These are phyloP conservation scores for Tenthredo distinguenda DNA, from an alignment of 2,888 invertebrate species.

Conservation along the genomic window DNA sequence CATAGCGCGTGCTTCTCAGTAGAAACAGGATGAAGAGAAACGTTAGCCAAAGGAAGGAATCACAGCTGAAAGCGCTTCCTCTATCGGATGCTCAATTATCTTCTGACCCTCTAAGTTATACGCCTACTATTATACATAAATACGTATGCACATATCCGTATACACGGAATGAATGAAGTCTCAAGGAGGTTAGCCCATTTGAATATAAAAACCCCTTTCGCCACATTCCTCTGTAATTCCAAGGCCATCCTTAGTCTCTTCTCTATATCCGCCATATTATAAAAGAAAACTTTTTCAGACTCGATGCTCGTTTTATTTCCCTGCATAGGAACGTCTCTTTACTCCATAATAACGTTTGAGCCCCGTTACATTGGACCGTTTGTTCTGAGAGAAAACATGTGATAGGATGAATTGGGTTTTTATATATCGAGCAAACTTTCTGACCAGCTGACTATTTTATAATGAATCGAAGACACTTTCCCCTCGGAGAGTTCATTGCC, in stretches of 20 bases:
- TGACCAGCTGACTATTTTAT: not conserved
- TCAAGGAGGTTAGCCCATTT: conserved; percentile 20
- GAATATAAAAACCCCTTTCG: conserved; percentile 19
- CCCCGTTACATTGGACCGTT: not conserved
- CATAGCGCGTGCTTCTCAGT: conserved; percentile 41
- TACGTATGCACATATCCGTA: not conserved
- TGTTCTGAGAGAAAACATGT: not conserved
- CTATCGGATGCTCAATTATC: conserved; percentile 47
- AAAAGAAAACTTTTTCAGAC: not conserved
- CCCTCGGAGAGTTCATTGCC: conserved; percentile 19
- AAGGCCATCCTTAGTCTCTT: not conserved
- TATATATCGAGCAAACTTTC: not conserved
- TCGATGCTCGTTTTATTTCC: not conserved
- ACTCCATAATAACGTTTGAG: not conserved
- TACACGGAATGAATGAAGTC: conserved; percentile 26
- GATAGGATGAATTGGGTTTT: not conserved
- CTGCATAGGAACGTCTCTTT: not conserved
- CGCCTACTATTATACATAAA: conserved; percentile 29
- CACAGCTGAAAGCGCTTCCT: conserved; percentile 67
- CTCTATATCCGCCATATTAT: not conserved
- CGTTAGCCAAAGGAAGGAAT: conserved; percentile 67
- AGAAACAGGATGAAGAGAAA: conserved; percentile 65
- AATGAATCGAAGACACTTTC: not conserved
- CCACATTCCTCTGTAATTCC: not conserved
- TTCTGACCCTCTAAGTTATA: conserved; percentile 45